phyloP scores from a whole-genome alignment of 2,888 invertebrate genomes.

The Yponomeuta malinellus region DNA sequence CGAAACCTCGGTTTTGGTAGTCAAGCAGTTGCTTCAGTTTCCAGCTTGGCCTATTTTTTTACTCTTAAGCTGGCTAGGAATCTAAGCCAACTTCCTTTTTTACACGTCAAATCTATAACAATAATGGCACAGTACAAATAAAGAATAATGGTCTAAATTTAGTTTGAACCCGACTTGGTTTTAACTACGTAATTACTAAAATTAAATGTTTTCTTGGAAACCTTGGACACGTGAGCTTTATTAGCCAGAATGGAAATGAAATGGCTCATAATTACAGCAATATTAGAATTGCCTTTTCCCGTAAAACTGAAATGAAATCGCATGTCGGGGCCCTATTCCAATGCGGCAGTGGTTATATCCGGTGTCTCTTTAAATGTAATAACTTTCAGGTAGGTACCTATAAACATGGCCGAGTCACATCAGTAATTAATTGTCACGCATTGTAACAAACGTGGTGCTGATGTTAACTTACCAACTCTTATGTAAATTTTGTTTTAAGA shows the following conservation, averaged over 20 bases:
- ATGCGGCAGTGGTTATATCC: conserved; percentile 46
- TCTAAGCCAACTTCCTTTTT: not conserved
- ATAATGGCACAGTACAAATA: too few relatives aligned
- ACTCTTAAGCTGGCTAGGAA: too few relatives aligned
- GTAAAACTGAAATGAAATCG: conserved; percentile 49
- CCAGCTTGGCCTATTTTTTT: too few relatives aligned
- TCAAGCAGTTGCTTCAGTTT: too few relatives aligned
- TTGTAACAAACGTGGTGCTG: not conserved
- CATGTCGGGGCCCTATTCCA: conserved; percentile 58
- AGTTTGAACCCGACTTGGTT: conserved; percentile 9
- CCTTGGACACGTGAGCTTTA: conserved; percentile 50
- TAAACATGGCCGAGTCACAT: not conserved
- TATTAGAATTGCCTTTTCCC: conserved; percentile 61
- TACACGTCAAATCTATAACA: not conserved
- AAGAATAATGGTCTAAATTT: conserved; percentile 4
- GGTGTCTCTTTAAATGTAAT: conserved; percentile 17
- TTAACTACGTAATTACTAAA: conserved; percentile 27
- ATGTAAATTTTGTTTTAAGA: not conserved
- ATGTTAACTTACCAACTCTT: not conserved
- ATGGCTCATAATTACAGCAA: conserved; percentile 64
- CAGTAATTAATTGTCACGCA: conserved; percentile 13
- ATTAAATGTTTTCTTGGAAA: conserved; percentile 45
- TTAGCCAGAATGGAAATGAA: conserved; percentile 55
- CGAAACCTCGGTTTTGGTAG: too few relatives aligned
- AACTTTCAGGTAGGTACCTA: not conserved